Base-by-base conservation (phyloP, 1,140 invertebrate species). In the Fopius arisanus region DNA sequence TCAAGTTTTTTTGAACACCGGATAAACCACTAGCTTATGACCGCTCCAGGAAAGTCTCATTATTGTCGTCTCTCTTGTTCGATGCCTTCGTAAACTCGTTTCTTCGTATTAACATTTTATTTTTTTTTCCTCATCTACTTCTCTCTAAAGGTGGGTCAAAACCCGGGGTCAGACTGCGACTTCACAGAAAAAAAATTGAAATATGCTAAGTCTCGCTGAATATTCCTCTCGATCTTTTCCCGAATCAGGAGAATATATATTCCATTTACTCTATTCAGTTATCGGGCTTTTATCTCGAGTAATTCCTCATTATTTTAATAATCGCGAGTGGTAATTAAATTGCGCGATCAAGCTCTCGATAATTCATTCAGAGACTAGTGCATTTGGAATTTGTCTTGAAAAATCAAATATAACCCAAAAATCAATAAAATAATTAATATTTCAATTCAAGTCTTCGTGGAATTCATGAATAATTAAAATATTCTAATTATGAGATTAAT, bases 221-320 rank as follows among this genome's bases (percentile, higher is more conserved):
- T n/a, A n/a, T n/a, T n/a, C n/a, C n/a, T n/a, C n/a, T n/a, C n/a
- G n/a, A n/a, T n/a, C n/a, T n/a, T n/a, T n/a, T n/a, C n/a, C 7
- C 2, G 14, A 7, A 48, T 5, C 5, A 16, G 9, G n/a, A 7
- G 14, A 48, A 16, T 48, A 16, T 1, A 48, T 48, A 16, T 48
- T n/a, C 33, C 6, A 12, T 48, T n/a, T 16, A n/a, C 14, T 48
- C 33, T n/a, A n/a, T n/a, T n/a, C n/a, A n/a, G n/a, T n/a, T n/a
- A n/a, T n/a, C n/a, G n/a, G n/a, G n/a, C 43, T 48, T 19, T 16
- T 14, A 43, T n/a, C 5, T 48, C 43, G 14, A 48, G 43, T 48
- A 48, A 71, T 40, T 71, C 40, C 54, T 9, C 26, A 65, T 71
- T 31, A 71, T 71, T n/a, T 71, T 63, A 71, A 59, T 71, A 21